A percentile compares a stretch with the other conserved stretches of the same genome.
Evolutionary conservation across 2,113 vertebrate genomes (phyloP).

Genomic region (Pterocles burchelli): DNA sequence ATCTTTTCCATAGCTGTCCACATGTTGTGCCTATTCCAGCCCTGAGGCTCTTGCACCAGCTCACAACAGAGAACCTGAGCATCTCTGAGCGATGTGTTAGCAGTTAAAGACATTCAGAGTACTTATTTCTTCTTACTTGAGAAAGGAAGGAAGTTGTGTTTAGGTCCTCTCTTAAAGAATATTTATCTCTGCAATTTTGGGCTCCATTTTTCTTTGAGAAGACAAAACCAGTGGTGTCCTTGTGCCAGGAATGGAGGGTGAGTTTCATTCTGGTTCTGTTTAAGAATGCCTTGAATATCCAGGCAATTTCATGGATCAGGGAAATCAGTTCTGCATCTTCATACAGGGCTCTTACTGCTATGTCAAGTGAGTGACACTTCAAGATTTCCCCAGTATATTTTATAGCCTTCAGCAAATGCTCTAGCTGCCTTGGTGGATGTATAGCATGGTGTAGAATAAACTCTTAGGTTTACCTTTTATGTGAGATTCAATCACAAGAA

Average conservation of each 20-base stretch:
- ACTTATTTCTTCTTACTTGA: background rate
- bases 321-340: conserved; percentile 51
- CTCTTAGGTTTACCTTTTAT: conserved; percentile 42
- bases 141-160: background rate
- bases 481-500: conserved; percentile 49
- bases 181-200: background rate
- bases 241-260: background rate
- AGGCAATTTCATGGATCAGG: conserved; percentile 60
- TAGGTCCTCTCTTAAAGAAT: background rate
- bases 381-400: conserved; percentile 31
- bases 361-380: conserved; percentile 41
- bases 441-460: conserved; percentile 27
- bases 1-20: background rate
- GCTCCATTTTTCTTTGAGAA: background rate
- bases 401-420: conserved; percentile 39
- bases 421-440: conserved; percentile 46
- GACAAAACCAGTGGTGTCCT: background rate
- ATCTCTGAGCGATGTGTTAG: background rate
- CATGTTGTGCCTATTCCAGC: background rate
- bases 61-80: background rate
- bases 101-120: background rate
- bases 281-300: conserved; percentile 44
- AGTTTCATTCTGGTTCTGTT: background rate
- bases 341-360: conserved; percentile 30
- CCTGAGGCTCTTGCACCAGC: background rate